Conservation (phyloP, 2,888 invertebrate genomes). For the Protodeltote pygarga region DNA sequence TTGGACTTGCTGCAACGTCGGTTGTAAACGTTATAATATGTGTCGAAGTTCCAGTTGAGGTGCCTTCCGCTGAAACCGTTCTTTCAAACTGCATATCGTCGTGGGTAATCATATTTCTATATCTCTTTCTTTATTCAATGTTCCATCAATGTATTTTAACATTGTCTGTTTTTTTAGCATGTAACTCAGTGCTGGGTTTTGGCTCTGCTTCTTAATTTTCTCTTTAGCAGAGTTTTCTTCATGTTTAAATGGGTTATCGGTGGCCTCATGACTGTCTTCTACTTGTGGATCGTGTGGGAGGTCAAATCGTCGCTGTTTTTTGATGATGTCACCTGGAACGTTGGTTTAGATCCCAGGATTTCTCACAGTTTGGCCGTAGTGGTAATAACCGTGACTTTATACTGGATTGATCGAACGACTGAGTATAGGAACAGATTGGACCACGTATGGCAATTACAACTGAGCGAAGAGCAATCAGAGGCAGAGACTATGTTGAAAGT, state of each 20-base stretch:
- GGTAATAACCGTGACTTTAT: constrained; percentile 92
- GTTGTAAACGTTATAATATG: constrained; percentile 88
- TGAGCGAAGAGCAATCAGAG: constrained; percentile 94
- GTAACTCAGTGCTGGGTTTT: constrained; percentile 90
- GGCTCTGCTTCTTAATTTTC: constrained; percentile 90
- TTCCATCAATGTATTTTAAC: constrained; percentile 10
- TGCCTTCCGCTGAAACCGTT: constrained; percentile 58
- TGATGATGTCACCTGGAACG: constrained; percentile 90
- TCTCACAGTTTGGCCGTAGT: constrained; percentile 92
- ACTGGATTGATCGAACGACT: constrained; percentile 95
- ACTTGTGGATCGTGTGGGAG: constrained; percentile 90
- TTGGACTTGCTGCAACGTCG: constrained; percentile 88
- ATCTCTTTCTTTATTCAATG: constrained; percentile 1
- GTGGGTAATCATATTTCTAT: constrained; percentile 74
- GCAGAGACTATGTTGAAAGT: constrained; percentile 95
- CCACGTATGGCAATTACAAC: constrained; percentile 89
- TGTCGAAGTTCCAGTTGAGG: constrained; percentile 61
- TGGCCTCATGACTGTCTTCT: constrained; percentile 88
- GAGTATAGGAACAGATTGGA: constrained; percentile 96
- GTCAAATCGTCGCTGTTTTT: constrained; percentile 86
- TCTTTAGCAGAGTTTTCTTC: constrained; percentile 95
- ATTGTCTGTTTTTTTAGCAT: constrained; percentile 85
- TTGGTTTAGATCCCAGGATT: constrained; percentile 88
- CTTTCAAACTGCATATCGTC: constrained; percentile 81
- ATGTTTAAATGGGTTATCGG: constrained; percentile 92